Base-by-base conservation (phyloP, 2,888 invertebrate species). In the Microplitis deprimator region DNA sequence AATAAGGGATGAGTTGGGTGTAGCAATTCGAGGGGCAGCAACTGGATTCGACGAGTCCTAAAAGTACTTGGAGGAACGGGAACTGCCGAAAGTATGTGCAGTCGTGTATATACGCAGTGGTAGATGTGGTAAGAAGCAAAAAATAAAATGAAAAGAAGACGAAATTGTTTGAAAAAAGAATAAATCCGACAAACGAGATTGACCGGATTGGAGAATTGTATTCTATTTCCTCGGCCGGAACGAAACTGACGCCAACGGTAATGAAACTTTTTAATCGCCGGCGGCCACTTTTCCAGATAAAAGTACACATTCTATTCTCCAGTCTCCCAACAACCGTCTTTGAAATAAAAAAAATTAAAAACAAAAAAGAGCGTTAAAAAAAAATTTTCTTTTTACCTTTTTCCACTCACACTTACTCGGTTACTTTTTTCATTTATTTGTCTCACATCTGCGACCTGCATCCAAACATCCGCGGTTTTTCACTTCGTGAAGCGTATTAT, bases 241-340 rank as follows among this genome's bases (percentile, higher is more conserved):
- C 79, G 81, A 81, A 81, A 81, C 81, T 79, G 82, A 82, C 82
- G 83, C 81, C 80, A 79, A 81, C 83, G 82, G 82, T 84, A 84
- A 84, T 84, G 84, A 84, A 84, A 84, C 84, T 84, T 84, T 85
- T 84, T 84, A 84, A 84, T 85, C 83, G 83, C 82, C 81, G 75
- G 78, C 77, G 82, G 82, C 83, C 82, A 81, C 82, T 81, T 82
- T 82, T 83, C 76, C 77, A 67, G 71, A 77, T 77, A 77, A 77
- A 77, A 77, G 77, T 77, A 71, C 71, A 70, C 77, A 77, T 39
- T 73, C 73, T 70, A 72, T 71, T 62, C 17, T 68, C 38, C 17
- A 72, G 59, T 68, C 16, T 41, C 20, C 20, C 62, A 39, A 40
- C 59, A 73, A 50, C 50, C 50, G 50, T 50, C 50, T 50, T 50